Evolutionary conservation across 1,140 invertebrate species (phyloP), one percentile per base, ranked within the genome.

Genomic region (Drosophila grimshawi): DNA sequence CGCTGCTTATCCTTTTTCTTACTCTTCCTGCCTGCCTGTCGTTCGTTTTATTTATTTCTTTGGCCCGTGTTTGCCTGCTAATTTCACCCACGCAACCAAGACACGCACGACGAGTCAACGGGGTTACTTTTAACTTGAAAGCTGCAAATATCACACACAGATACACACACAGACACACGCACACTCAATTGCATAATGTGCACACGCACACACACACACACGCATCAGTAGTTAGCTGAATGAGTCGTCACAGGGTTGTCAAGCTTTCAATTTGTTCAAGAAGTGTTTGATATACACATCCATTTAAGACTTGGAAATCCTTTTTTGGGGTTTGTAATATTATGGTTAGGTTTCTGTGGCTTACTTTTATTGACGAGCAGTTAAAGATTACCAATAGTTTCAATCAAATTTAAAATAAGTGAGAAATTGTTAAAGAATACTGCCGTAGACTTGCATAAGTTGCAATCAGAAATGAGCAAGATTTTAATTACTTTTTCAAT

Each of bases 21-120:
- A 43, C 49, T 71, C 46, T 11, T 3, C 41, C 48, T 77, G 66
- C 66, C 53, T 66, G 69, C 53, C 73, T 68, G 76, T 69, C 80
- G 76, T 74, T 86, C 46, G 55, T 59, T 83, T 88, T 88, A 88
- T 88, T 88, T 88, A 88, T 88, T 78, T 89, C 83, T 77, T 83
- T 80, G 57, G 78, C 83, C 77, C 83, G 85, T 88, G 83, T 86
- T 82, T 88, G 83, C 80, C 49, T 88, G 83, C 83, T 88, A 89
- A 88, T 88, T 89, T 88, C 80, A 78, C 65, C 49, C 64, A 60
- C 57, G 51, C 63, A 81, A 48, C 41, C 37, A n/a, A 8, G 69
- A 76, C 67, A 69, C 70, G 70, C 66, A 75, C 62, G 45, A 76
- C 41, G 33, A 70, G 67, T 46, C 53, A 70, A 75, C 52, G 66